Base-by-base conservation (phyloP, 2,113 vertebrate species). In the Clarias batrachus region DNA sequence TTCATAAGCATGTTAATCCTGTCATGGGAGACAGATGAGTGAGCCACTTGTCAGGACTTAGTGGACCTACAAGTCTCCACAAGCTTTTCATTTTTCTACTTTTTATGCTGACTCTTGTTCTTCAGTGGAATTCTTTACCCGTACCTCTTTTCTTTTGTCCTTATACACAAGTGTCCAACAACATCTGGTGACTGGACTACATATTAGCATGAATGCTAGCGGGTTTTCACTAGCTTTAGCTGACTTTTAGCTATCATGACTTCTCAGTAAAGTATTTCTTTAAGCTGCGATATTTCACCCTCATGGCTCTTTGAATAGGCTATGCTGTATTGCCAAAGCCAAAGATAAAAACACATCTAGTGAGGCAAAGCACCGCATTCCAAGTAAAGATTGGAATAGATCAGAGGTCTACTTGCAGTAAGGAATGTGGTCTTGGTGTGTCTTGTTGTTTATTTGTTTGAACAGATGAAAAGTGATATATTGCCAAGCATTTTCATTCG, bases 11-110 rank as follows among this genome's bases (percentile, higher is more conserved):
- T 76, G 73, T 57, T 89, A 66, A 86, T 74, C 90, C 87, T 60
- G 54, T 41, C 91, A 88, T 71, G 52, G 88, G 89, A 90, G 90
- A 89, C 81, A 86, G 83, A 86, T 74, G 76, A 86, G 65, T 63
- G 66, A 62, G 89, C 66, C 80, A 84, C 83, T 84, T 81, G 71
- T 74, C 65, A 54, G 48, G 48, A 86, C 73, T 81, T 62, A 81
- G 74, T 88, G 74, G 66, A 63, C 71, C 62, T 70, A 54, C 87
- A 88, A 83, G 87, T 70, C 83, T 88, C 66, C 56, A 88, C 88
- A 88, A 89, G 88, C 71, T 41, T 81, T 62, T 62, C 56, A 4
- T 80, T 80, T 80, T 79, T 79, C 27, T 10, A 30, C 52, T 76
- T 19, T 52, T 88, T 27, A n/a, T 80, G 60, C 80, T 81, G 30